These are phyloP conservation scores for Diuraphis noxia DNA, from an alignment of 1,140 invertebrate species.

Conservation along the genomic window DNA sequence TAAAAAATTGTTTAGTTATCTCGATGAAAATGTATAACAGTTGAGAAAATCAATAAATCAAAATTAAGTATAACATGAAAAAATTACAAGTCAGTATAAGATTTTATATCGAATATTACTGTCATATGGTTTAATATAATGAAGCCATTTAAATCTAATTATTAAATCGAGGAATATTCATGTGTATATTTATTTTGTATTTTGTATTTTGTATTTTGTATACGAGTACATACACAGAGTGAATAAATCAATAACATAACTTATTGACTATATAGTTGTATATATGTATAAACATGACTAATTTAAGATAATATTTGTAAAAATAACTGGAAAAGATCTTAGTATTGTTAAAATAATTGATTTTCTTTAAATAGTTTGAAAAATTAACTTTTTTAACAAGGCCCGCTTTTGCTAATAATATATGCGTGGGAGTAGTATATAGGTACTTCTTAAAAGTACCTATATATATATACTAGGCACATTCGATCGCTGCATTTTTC, in stretches of 20 bases:
- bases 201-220: too few species aligned
- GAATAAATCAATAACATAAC: too few species aligned
- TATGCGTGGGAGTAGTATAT: too few species aligned
- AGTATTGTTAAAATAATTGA: neutral
- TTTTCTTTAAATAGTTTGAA: neutral
- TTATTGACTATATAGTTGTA: neutral
- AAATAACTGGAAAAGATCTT: neutral
- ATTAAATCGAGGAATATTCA: neutral
- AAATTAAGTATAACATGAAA: neutral
- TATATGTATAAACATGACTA: neutral
- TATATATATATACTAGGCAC: too few species aligned
- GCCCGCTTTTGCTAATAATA: too few species aligned
- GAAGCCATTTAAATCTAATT: too few species aligned
- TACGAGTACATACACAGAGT: neutral
- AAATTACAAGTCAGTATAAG: too few species aligned
- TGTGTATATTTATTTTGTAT: neutral
- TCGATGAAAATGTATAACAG: neutral
- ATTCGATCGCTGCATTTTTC: neutral
- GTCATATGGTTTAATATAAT: too few species aligned
- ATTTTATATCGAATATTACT: too few species aligned
- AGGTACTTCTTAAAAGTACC: too few species aligned
- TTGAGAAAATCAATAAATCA: neutral
- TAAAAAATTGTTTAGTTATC: too few species aligned
- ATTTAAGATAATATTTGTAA: neutral
- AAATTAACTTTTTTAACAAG: neutral